A percentile compares a stretch with the other conserved stretches of the same genome.
Conservation (phyloP, 1,140 invertebrate species). For the Nilaparvata lugens region DNA sequence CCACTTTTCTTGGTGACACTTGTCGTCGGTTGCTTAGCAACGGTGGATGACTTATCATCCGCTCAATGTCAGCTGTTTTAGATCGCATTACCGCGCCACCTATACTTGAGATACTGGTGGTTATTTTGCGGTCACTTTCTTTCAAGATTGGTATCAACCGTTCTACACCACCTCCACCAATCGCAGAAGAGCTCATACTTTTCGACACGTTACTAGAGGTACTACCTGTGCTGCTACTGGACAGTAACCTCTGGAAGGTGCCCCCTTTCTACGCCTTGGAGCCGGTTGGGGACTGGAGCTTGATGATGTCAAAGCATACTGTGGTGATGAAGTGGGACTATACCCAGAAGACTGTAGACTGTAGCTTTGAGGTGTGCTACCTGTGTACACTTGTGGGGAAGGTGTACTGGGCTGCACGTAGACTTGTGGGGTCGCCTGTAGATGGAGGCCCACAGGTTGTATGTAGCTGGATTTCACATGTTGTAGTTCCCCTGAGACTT, state of each 20-base stretch:
- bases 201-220: conserved; percentile 19
- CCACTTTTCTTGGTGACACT: background rate
- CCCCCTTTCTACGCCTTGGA: background rate
- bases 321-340: no score
- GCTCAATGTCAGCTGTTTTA: conserved; percentile 56
- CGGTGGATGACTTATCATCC: conserved; percentile 40
- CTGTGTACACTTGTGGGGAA: no score
- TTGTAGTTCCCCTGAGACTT: conserved; percentile 43
- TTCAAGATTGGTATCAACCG: conserved; percentile 2
- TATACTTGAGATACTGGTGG: conserved; percentile 52
- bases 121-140: conserved; percentile 25
- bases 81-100: conserved; percentile 54
- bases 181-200: conserved; percentile 19
- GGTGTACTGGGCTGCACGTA: no score
- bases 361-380: no score
- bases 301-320: no score
- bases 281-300: no score
- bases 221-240: background rate
- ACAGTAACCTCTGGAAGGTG: background rate
- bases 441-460: background rate
- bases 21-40: background rate
- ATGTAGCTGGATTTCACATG: conserved; percentile 31
- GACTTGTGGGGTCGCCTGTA: background rate
- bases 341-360: no score
- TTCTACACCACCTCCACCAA: conserved; percentile 2